Conservation (phyloP, 2,797 vertebrate genomes). For the Pachyuromys duprasi region DNA sequence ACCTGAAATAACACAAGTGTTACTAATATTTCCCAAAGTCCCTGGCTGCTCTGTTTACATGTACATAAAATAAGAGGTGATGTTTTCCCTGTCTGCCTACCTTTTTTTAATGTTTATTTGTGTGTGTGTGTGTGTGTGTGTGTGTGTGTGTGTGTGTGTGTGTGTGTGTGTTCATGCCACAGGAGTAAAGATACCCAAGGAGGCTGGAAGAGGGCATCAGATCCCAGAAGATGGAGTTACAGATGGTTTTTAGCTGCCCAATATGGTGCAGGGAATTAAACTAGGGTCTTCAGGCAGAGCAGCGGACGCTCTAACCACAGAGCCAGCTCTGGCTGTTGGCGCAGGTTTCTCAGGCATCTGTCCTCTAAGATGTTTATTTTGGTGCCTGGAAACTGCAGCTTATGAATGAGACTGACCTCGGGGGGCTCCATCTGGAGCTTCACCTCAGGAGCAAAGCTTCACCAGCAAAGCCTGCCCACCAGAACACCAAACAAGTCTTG, state of each 20-base stretch:
- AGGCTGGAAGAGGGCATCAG: neutral
- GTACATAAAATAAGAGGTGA: neutral
- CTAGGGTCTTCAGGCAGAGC: neutral
- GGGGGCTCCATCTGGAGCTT: neutral
- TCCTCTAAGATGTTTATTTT: neutral
- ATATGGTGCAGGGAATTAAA: neutral
- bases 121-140: neutral
- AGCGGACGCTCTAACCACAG: neutral
- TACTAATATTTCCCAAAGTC: conserved; percentile 7
- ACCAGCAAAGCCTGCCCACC: neutral
- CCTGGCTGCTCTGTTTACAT: neutral
- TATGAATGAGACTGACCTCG: neutral
- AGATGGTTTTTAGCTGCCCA: neutral
- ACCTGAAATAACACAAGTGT: neutral
- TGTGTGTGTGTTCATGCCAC: neutral
- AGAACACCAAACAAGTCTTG: neutral
- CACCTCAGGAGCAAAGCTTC: neutral
- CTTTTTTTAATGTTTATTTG: neutral
- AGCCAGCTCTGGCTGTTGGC: neutral
- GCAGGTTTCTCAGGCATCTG: too few species aligned
- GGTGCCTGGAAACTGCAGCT: neutral
- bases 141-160: neutral
- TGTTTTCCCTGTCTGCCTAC: neutral
- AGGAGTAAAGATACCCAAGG: neutral
- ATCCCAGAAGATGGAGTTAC: neutral